phyloP scores from a whole-genome alignment of 1,140 invertebrate species.

The Drosophila carrolli region DNA sequence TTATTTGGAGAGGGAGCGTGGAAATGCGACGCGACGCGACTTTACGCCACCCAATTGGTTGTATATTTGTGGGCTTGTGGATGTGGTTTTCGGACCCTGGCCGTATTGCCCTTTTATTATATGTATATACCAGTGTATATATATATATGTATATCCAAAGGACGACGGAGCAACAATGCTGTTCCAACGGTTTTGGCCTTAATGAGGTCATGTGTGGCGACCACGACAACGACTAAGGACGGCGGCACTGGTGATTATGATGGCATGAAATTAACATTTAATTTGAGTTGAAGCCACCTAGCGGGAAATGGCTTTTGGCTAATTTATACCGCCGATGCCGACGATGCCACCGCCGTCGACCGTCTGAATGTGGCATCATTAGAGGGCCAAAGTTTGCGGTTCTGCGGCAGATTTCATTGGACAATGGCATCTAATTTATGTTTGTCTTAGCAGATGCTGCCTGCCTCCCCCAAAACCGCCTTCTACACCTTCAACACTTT shows the following conservation, averaged over 20 bases:
- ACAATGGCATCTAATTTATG: constrained; percentile 82
- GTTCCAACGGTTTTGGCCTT: constrained; percentile 66
- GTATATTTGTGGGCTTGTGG: constrained; percentile 34
- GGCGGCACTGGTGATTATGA: constrained; percentile 72
- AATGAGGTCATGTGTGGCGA: constrained; percentile 80
- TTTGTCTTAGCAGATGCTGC: constrained; percentile 79
- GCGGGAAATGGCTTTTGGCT: constrained; percentile 62
- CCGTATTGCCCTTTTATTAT: constrained; percentile 61
- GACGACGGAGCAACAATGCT: constrained; percentile 38
- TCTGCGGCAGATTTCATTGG: constrained; percentile 53
- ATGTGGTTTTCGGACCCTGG: constrained; percentile 34
- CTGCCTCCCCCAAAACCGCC: not conserved
- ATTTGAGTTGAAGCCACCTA: constrained; percentile 77
- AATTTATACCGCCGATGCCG: constrained; percentile 69
- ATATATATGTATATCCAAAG: not conserved
- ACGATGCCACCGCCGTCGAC: constrained; percentile 2
- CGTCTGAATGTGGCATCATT: constrained; percentile 78
- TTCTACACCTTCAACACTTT: constrained; percentile 6
- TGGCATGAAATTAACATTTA: constrained; percentile 83
- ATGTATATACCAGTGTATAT: constrained; percentile 1
- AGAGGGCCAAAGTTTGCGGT: constrained; percentile 71
- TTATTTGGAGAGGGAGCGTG: constrained; percentile 65
- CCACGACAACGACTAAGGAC: constrained; percentile 50
- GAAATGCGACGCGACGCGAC: constrained; percentile 54
- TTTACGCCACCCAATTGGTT: constrained; percentile 20